These are phyloP conservation scores for Hemitrygon akajei DNA, from an alignment of 2,797 vertebrate genomes.

Conservation along the genomic window DNA sequence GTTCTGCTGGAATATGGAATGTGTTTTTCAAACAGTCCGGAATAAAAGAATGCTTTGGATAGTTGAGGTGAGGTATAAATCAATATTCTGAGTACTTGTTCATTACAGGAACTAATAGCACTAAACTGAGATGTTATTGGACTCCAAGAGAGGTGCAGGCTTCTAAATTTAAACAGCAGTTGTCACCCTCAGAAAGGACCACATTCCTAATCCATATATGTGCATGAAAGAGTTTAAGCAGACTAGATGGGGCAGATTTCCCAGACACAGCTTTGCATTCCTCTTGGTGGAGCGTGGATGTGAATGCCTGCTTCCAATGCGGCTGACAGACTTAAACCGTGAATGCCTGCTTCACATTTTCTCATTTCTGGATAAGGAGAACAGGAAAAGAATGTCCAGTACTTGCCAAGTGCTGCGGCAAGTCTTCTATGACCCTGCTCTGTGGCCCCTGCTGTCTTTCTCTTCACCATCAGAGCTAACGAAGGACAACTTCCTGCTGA, in stretches of 20 bases:
- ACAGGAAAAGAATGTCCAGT: slow-evolving; percentile 68
- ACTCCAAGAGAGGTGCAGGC: slow-evolving; percentile 45
- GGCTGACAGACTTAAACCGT: slow-evolving; percentile 73
- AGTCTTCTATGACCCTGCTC: slow-evolving; percentile 74
- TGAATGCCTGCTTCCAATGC: slow-evolving; percentile 54
- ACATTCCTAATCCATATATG: slow-evolving; percentile 81
- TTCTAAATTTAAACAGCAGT: slow-evolving; percentile 62
- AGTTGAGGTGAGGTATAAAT: neutral
- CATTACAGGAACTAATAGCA: neutral
- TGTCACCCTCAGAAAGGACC: slow-evolving; percentile 80
- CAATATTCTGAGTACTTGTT: neutral
- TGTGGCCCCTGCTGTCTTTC: slow-evolving; percentile 78
- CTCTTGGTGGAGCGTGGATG: slow-evolving; percentile 43
- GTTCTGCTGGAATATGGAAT: neutral
- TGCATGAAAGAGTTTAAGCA: slow-evolving; percentile 57
- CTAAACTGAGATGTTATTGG: slow-evolving; percentile 27
- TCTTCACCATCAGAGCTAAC: slow-evolving; percentile 70
- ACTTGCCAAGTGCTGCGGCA: slow-evolving; percentile 65
- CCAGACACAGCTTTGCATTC: slow-evolving; percentile 44
- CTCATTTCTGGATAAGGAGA: slow-evolving; percentile 86
- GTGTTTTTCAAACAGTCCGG: neutral
- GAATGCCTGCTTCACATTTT: slow-evolving; percentile 88
- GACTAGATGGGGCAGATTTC: slow-evolving; percentile 41
- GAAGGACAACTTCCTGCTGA: slow-evolving; percentile 77
- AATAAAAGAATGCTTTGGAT: neutral